A percentile compares a stretch with the other conserved stretches of the same genome.
Conservation (phyloP, 2,113 vertebrate genomes). For the Haliaeetus leucogaster region DNA sequence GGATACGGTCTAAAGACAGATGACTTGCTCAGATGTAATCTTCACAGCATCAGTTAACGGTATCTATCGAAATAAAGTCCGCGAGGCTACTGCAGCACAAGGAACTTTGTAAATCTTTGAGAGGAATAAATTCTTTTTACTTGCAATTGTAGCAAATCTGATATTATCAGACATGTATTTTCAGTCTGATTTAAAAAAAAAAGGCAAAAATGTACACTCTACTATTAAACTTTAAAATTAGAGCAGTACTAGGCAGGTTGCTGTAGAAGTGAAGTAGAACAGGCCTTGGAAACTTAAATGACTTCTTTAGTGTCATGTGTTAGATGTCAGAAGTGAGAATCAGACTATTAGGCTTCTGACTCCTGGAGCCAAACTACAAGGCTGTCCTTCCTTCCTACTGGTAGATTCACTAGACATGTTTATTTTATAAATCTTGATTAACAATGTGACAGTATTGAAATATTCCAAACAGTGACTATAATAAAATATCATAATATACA, state of each 20-base stretch:
- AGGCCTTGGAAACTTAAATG: background rate
- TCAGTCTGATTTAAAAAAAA: background rate
- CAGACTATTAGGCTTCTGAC: background rate
- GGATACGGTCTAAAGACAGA: background rate
- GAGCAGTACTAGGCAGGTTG: background rate
- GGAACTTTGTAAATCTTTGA: background rate
- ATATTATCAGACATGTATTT: background rate
- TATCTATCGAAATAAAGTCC: background rate
- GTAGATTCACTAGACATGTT: background rate
- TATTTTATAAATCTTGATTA: background rate
- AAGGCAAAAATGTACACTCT: background rate
- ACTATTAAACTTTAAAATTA: background rate
- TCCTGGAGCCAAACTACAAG: background rate
- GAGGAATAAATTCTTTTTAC: background rate
- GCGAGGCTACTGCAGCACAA: accelerated
- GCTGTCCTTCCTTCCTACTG: background rate
- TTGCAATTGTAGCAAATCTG: background rate
- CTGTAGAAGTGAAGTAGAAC: background rate
- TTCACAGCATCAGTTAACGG: background rate
- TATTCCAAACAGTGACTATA: background rate
- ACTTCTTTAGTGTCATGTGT: background rate
- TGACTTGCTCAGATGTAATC: background rate
- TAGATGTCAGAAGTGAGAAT: background rate
- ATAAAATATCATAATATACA: background rate
- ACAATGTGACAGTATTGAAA: background rate